Evolutionary conservation across 2,797 vertebrate genomes (phyloP), one percentile per base, ranked within the genome.

Genomic region (Calcarius lapponicus): DNA sequence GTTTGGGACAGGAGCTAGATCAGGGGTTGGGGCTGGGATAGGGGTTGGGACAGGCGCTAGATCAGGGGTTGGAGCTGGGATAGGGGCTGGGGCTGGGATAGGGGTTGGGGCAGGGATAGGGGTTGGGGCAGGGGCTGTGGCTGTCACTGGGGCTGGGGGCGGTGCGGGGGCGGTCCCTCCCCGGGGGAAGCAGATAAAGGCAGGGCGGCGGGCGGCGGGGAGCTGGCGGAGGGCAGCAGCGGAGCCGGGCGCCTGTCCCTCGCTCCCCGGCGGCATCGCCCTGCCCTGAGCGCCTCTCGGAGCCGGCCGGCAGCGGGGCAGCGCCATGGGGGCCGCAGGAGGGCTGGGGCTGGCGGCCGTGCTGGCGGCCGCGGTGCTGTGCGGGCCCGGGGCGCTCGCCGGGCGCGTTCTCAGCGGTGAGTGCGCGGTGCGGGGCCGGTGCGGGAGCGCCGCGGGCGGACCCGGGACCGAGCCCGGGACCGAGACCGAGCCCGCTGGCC

Each of bases 331-430:
- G 53, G 22, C 43, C 50, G 40, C 56, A 34, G 65, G 42, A 32
- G 69, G 47, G 42, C 56, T 79, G 65, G 65, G 64, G 62, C 34
- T 86, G 83, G 76, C 43, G 22, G 65, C 57, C 3, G 86, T 96
- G 51, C 65, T 97, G 93, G 72, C 94, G 67, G 96, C 96, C 15
- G 95, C 88, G 15, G 85, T 84, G 67, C 69, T 97, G 54, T 97
- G 97, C 75, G 92, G 87, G 50, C 66, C 96, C 12, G 87, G 95
- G 73, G 94, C 84, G 45, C 73, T 96, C 29, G 64, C 96, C 57
- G 96, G 97, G 69, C 97, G 98, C 22, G 97, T 98, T 79, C 95
- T 98, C 69, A 98, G 98, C 50, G 98, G 98, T 98, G 95, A 98
- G 98, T 98, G 66, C 42, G 34, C 65, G 36, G 38, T 9, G 70